Evolutionary conservation across 2,888 invertebrate species (phyloP).

Genomic region (Drosophila tripunctata): DNA sequence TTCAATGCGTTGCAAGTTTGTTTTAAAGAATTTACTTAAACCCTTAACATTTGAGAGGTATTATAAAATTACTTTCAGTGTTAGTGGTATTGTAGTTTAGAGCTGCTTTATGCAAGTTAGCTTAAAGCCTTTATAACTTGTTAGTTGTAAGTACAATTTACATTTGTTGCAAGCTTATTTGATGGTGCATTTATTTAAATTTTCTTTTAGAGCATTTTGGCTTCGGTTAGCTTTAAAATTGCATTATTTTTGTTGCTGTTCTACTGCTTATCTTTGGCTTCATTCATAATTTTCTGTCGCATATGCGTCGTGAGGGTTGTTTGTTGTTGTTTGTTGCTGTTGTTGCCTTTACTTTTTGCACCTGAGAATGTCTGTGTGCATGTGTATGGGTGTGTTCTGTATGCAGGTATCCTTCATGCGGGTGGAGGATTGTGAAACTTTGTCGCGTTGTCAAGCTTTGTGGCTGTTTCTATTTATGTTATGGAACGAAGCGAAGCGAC

Average conservation of each 20-base stretch:
- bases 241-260: slow-evolving; percentile 25
- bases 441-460: slow-evolving; percentile 71
- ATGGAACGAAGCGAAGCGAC: slow-evolving; percentile 26
- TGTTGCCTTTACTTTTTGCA: slow-evolving; percentile 41
- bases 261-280: slow-evolving; percentile 68
- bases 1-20: not conserved
- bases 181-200: no score
- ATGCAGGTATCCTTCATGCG: slow-evolving; percentile 53
- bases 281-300: slow-evolving; percentile 74
- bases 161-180: no score
- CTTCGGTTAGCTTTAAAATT: slow-evolving; percentile 25
- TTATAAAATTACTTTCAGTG: no score
- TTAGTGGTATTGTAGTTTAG: no score
- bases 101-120: no score
- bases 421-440: slow-evolving; percentile 50
- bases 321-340: slow-evolving; percentile 43
- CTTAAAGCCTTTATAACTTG: no score
- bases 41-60: no score
- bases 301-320: slow-evolving; percentile 53
- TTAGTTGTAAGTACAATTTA: no score
- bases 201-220: slow-evolving; percentile 16
- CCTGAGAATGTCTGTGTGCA: slow-evolving; percentile 24
- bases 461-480: slow-evolving; percentile 69
- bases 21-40: no score
- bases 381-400: slow-evolving; percentile 10